These are phyloP conservation scores for Heliconius ethilla DNA, from an alignment of 2,888 invertebrate genomes.

Conservation along the genomic window DNA sequence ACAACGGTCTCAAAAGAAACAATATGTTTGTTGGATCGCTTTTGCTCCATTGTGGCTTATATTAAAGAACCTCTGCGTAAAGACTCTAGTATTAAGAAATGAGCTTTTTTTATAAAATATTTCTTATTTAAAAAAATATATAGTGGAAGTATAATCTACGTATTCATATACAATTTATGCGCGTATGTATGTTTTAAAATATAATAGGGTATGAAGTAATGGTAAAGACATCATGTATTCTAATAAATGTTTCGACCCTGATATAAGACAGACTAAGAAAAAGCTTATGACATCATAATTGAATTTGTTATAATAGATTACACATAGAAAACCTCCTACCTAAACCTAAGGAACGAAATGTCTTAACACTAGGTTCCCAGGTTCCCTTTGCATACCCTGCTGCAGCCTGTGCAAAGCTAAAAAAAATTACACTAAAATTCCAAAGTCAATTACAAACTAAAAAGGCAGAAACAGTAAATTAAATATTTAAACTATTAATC, in stretches of 20 bases:
- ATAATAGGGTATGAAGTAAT: neutral
- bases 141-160: neutral
- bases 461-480: neutral
- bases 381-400: too few species aligned
- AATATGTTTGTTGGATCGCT: constrained; percentile 2
- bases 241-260: too few species aligned
- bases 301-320: too few species aligned
- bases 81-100: constrained; percentile 16
- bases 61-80: constrained; percentile 11
- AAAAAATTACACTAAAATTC: neutral
- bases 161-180: neutral
- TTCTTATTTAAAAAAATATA: neutral
- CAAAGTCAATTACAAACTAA: neutral
- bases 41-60: constrained; percentile 10
- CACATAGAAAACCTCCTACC: too few species aligned
- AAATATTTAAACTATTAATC: constrained; percentile 2
- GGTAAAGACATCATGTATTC: neutral
- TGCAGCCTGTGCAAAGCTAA: too few species aligned
- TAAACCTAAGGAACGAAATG: too few species aligned
- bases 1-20: constrained; percentile 6
- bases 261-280: too few species aligned
- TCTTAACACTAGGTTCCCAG: too few species aligned
- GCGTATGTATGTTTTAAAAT: neutral
- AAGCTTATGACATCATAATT: too few species aligned
- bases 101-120: neutral